phyloP scores from a whole-genome alignment of 2,797 vertebrate genomes.

The Poecilia picta region DNA sequence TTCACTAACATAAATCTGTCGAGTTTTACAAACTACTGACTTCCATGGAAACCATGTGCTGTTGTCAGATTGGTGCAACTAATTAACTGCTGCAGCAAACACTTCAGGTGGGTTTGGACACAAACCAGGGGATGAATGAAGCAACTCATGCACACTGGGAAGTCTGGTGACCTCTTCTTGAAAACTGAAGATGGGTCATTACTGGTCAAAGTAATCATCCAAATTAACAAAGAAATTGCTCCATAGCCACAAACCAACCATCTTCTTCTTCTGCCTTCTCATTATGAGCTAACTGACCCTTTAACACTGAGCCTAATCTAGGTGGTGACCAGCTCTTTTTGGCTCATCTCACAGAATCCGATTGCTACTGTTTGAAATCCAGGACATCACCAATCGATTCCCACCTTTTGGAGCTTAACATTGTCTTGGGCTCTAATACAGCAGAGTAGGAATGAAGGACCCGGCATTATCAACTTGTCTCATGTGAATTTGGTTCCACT shows the following conservation, averaged over 20 bases:
- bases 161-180: not conserved
- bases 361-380: slow-evolving; percentile 43
- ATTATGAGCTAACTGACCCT: slow-evolving; percentile 4
- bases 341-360: slow-evolving; percentile 48
- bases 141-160: not conserved
- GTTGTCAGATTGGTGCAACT: not conserved
- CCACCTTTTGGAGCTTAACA: slow-evolving; percentile 42
- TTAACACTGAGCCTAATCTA: slow-evolving; percentile 22
- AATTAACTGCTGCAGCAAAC: not conserved
- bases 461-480: slow-evolving; percentile 62
- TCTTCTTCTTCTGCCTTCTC: not conserved
- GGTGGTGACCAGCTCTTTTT: slow-evolving; percentile 28
- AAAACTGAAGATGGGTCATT: not conserved
- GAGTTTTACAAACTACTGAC: not conserved
- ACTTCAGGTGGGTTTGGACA: not conserved
- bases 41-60: not conserved
- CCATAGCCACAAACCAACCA: not conserved
- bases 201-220: not conserved
- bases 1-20: not conserved
- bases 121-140: not conserved
- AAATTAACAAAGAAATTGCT: not conserved
- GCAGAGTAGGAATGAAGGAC: slow-evolving; percentile 18
- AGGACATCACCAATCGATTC: slow-evolving; percentile 37
- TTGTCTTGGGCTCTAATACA: slow-evolving; percentile 43
- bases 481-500: slow-evolving; percentile 53